phyloP scores from a whole-genome alignment of 2,797 vertebrate genomes.

The Parambassis ranga region DNA sequence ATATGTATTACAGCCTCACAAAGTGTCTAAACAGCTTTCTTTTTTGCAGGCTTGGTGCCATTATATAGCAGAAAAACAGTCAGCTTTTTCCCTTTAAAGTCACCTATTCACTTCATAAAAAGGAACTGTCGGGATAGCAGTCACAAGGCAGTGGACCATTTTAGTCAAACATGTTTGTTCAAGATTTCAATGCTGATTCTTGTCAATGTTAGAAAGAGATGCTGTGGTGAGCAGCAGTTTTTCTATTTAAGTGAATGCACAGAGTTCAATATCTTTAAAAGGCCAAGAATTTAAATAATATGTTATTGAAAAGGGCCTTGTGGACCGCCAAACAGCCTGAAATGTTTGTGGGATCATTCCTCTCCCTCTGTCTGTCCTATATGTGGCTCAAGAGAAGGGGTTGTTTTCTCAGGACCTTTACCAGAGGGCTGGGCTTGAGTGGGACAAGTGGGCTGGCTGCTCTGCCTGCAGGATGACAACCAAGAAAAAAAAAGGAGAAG shows the following conservation, averaged over 20 bases:
- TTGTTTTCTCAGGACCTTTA: conserved; percentile 67
- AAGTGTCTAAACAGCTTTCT: background rate
- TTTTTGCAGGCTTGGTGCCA: conserved; percentile 17
- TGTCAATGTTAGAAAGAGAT: background rate
- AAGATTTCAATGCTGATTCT: conserved; percentile 11
- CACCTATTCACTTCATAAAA: conserved; percentile 24
- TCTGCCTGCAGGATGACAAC: conserved; percentile 45
- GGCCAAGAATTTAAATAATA: conserved; percentile 71
- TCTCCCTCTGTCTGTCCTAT: conserved; percentile 44
- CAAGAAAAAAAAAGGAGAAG: conserved; percentile 9
- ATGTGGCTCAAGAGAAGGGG: conserved; percentile 51
- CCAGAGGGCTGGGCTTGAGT: conserved; percentile 53
- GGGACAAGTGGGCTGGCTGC: conserved; percentile 44
- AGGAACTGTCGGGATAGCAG: background rate
- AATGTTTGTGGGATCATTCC: conserved; percentile 63
- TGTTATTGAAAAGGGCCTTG: conserved; percentile 39
- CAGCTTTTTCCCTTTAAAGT: conserved; percentile 3
- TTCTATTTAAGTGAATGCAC: conserved; percentile 20
- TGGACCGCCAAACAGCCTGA: conserved; percentile 57
- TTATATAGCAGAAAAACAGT: conserved; percentile 24
- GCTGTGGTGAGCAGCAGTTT: background rate
- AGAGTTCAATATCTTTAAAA: conserved; percentile 50
- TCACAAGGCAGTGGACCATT: background rate
- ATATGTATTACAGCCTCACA: no score
- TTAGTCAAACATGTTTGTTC: conserved; percentile 17